These are phyloP conservation scores for Enteromius anoplus DNA, from an alignment of 2,797 vertebrate species.

Conservation along the genomic window DNA sequence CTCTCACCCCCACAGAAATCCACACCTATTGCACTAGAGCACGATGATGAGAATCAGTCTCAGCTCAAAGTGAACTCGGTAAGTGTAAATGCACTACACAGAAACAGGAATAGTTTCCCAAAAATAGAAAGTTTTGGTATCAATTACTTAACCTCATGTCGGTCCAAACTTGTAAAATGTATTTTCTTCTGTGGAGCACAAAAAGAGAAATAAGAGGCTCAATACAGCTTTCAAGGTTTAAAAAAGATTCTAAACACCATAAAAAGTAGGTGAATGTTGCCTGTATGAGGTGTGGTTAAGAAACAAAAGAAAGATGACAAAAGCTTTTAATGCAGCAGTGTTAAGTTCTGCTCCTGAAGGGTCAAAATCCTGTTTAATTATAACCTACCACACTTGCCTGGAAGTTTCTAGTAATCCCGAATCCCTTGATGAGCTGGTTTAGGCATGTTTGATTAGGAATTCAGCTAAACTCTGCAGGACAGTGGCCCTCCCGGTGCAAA, in stretches of 20 bases:
- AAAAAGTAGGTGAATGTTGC: neutral
- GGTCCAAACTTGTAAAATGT: neutral
- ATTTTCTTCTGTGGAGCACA: neutral
- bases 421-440: neutral
- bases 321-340: neutral
- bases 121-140: neutral
- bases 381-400: neutral
- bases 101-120: neutral
- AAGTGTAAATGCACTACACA: constrained; percentile 65
- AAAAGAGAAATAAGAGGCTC: neutral
- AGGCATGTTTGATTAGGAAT: neutral
- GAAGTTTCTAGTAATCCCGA: neutral
- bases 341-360: neutral
- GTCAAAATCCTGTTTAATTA: neutral
- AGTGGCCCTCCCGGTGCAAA: neutral
- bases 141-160: neutral
- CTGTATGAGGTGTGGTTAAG: neutral
- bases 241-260: neutral
- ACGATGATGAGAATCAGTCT: constrained; percentile 81
- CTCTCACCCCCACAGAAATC: constrained; percentile 94
- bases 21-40: constrained; percentile 88
- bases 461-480: neutral
- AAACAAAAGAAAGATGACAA: neutral
- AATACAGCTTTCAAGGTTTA: neutral
- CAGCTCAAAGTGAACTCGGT: constrained; percentile 90